phyloP scores from a whole-genome alignment of 1,140 invertebrate genomes.

The Drosophila melanica region DNA sequence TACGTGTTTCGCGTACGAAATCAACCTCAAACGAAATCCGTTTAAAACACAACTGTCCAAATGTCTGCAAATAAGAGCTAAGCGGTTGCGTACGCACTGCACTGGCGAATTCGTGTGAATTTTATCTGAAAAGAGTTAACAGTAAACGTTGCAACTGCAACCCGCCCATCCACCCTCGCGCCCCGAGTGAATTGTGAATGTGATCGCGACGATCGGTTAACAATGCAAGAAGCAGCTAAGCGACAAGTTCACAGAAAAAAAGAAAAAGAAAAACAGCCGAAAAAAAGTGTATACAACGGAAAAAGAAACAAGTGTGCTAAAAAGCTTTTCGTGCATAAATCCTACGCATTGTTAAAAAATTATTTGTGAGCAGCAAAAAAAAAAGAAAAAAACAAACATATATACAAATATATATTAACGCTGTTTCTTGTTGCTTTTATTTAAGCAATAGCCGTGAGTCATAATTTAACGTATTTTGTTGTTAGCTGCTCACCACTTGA shows the following conservation, averaged over 20 bases:
- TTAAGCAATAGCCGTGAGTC: constrained; percentile 53
- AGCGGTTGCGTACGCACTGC: constrained; percentile 26
- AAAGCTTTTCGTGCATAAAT: constrained; percentile 39
- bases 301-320: constrained; percentile 38
- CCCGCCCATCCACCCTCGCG: constrained; percentile 34
- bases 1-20: constrained; percentile 44
- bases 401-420: constrained; percentile 24
- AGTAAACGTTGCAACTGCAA: constrained; percentile 41
- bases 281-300: constrained; percentile 6
- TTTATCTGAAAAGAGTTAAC: too few relatives aligned
- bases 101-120: constrained; percentile 15
- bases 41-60: constrained; percentile 20
- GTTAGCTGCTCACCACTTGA: constrained; percentile 53
- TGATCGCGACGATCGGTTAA: constrained; percentile 20
- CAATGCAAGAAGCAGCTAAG: constrained; percentile 23
- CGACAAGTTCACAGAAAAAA: constrained; percentile 39
- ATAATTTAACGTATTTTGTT: constrained; percentile 54
- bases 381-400: too few relatives aligned
- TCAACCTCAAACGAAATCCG: constrained; percentile 38
- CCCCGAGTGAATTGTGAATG: constrained; percentile 7
- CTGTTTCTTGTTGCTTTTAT: constrained; percentile 39
- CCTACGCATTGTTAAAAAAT: constrained; percentile 44
- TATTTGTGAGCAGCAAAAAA: constrained; percentile 31
- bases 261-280: constrained; percentile 23
- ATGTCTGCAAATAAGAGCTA: constrained; percentile 36